Conservation (phyloP, 2,797 vertebrate genomes). For the Pithecia hirsuta region DNA sequence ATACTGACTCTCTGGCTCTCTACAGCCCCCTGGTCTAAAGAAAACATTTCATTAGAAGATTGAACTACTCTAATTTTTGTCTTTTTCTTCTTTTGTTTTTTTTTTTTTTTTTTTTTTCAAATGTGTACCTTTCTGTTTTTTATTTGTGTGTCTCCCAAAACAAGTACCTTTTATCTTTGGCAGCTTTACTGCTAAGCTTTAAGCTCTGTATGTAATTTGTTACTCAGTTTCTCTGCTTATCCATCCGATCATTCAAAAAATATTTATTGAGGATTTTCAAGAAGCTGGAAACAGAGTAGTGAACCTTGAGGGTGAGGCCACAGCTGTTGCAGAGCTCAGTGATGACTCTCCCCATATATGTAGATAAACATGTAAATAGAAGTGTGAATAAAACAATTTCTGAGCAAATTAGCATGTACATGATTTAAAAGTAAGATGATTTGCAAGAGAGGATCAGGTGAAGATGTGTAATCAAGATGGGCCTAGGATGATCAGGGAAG, state of each 20-base stretch:
- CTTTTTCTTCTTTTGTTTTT: background rate
- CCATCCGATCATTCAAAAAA: background rate
- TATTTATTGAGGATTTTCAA: background rate
- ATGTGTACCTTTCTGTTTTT: background rate
- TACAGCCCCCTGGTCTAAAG: background rate
- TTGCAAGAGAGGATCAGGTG: background rate
- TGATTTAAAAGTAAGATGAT: background rate
- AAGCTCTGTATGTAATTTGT: background rate
- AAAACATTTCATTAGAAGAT: background rate
- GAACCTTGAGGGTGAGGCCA: background rate
- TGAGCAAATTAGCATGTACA: background rate
- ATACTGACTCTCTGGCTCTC: background rate
- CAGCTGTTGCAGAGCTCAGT: background rate
- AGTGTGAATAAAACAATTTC: background rate
- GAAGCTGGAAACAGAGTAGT: background rate
- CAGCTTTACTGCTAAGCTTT: background rate
- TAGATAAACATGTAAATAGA: background rate
- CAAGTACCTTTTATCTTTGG: background rate
- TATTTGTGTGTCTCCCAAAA: background rate
- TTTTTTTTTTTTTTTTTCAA: background rate
- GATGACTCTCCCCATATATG: fast-evolving
- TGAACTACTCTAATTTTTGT: background rate
- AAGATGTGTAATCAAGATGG: background rate
- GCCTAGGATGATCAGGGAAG: background rate
- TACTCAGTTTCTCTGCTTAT: background rate